These are phyloP conservation scores for Paracanthobrama guichenoti DNA, from an alignment of 2,113 vertebrate genomes.

Conservation along the genomic window DNA sequence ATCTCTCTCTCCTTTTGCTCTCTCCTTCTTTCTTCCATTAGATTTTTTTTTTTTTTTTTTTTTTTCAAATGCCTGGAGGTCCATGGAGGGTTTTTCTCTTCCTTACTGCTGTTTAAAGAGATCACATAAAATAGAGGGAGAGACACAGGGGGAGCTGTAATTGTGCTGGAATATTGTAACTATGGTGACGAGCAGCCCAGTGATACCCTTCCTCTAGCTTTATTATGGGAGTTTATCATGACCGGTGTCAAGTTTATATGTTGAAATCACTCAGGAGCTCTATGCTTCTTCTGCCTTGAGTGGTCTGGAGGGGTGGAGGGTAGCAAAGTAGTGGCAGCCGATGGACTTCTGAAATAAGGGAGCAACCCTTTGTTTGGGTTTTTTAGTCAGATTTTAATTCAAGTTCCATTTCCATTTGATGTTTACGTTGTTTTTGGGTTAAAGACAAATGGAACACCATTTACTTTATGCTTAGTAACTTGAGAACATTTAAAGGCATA, in stretches of 20 bases:
- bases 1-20: slow-evolving; percentile 12
- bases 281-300: slow-evolving; percentile 29
- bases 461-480: neutral
- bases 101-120: slow-evolving; percentile 58
- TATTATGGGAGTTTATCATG: slow-evolving; percentile 57
- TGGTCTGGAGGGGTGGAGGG: slow-evolving; percentile 16
- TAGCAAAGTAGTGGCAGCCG: neutral
- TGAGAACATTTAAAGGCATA: neutral
- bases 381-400: neutral
- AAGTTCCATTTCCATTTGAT: neutral
- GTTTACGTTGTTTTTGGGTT: neutral
- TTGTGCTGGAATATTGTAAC: slow-evolving; percentile 59
- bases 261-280: slow-evolving; percentile 44
- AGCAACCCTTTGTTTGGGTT: neutral
- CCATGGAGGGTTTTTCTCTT: slow-evolving; percentile 49
- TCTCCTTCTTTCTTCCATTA: slow-evolving; percentile 29
- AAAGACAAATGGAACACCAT: neutral
- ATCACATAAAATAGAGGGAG: slow-evolving; percentile 58
- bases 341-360: neutral
- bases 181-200: slow-evolving; percentile 55
- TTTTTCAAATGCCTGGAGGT: slow-evolving; percentile 43
- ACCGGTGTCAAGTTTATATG: slow-evolving; percentile 55
- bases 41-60: slow-evolving; percentile 44
- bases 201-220: slow-evolving; percentile 46
- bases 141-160: slow-evolving; percentile 52